Base-by-base conservation (phyloP, 2,797 vertebrate genomes). In the Liasis olivaceus region DNA sequence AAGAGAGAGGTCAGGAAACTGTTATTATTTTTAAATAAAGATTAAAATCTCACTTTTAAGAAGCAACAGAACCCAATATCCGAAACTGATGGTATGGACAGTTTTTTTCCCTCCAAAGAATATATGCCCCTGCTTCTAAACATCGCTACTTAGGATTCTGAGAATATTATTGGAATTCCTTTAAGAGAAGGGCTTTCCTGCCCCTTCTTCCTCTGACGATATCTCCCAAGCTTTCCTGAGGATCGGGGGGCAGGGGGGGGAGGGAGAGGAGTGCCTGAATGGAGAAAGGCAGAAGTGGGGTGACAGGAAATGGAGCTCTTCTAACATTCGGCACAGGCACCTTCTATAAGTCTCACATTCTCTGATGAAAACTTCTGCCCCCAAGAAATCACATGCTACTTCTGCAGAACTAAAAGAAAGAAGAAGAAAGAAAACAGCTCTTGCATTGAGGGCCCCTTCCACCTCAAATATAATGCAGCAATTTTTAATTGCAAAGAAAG, bases 1-100 rank as follows among this genome's bases (percentile, higher is more conserved):
- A 28, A 60, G 47, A 31, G 42, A 81, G 42, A 36, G 66, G 91
- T 93, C 91, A 94, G 77, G 88, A 91, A 95, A 90, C 54, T 91
- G 31, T 69, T 89, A 90, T 93, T 93, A 91, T 92, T 95, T 95
- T 93, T 91, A 2, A 94, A 94, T 58, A 92, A 51, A 93, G 94
- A 93, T 86, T 69, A 94, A 62, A 94, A 95, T 69, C 93, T 95
- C 95, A 93, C 92, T 87, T 93, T 95, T 94, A 94, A 93, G 94
- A 56, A 58, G 89, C 93, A 95, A 95, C 42, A 96, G 93, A 96
- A 95, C 95, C 87, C 2, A 93, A 64, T 93, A 89, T 69, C 72
- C 93, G 87, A 93, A 95, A 92, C 89, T 54, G 95, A 97, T 88
- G 24, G n/a, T 13, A 88, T n/a, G 59, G 36, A 87, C 14, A 12